These are phyloP conservation scores for Chiridota heheva DNA, from an alignment of 35 echinoderm and acorn worm species.

Conservation along the genomic window DNA sequence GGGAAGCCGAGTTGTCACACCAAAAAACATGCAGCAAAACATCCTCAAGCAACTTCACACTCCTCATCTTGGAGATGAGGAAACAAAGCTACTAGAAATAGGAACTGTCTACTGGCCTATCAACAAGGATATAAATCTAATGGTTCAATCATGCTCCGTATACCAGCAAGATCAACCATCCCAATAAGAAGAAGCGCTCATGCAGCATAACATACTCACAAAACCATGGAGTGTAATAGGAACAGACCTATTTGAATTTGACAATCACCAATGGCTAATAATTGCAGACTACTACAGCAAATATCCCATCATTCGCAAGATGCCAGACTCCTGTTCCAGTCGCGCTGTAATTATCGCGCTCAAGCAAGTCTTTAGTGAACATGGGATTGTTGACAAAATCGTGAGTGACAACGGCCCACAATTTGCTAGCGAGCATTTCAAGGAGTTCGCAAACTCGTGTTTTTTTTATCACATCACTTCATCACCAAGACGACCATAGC, in stretches of 20 bases:
- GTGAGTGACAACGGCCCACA: constrained; percentile 44
- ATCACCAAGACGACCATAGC: constrained; percentile 15
- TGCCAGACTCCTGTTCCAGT: background rate
- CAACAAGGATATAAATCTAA: constrained; percentile 46
- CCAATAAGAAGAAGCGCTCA: constrained; percentile 44
- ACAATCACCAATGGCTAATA: constrained; percentile 43
- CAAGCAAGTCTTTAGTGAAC: constrained; percentile 22
- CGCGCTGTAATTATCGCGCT: constrained; percentile 10
- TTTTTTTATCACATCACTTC: constrained; percentile 46
- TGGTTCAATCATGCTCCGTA: constrained; percentile 22
- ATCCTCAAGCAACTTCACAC: no score
- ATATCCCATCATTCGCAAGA: constrained; percentile 5
- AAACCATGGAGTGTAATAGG: background rate
- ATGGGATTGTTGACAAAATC: constrained; percentile 34
- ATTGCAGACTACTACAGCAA: constrained; percentile 27
- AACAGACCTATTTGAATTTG: constrained; percentile 24
- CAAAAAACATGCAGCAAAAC: no score
- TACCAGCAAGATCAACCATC: constrained; percentile 43
- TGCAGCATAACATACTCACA: constrained; percentile 52
- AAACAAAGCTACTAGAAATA: constrained; percentile 50
- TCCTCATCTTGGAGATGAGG: constrained; percentile 49
- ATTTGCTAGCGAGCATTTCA: constrained; percentile 26
- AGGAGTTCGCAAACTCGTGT: constrained; percentile 28
- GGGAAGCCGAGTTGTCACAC: constrained; percentile 54
- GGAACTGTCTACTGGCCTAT: constrained; percentile 58